Conservation (phyloP, 2,888 invertebrate species). For the Xylota sylvarum region DNA sequence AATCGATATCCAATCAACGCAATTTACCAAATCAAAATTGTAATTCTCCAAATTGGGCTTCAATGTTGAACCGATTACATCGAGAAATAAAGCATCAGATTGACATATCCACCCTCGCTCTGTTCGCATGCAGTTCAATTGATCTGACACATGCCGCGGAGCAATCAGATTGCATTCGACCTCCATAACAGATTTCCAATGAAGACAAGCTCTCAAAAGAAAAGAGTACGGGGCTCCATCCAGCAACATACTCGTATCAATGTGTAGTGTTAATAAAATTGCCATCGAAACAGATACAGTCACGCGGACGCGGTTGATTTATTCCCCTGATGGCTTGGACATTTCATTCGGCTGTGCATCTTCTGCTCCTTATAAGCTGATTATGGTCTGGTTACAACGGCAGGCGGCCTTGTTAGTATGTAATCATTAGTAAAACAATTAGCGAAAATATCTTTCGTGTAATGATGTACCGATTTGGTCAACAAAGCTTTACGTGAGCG, state of each 20-base stretch:
- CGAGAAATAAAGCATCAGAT: neutral
- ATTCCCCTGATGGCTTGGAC: neutral
- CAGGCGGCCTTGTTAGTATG: slow-evolving; percentile 15
- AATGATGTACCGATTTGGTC: slow-evolving; percentile 5
- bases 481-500: too few relatives aligned
- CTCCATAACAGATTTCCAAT: slow-evolving; percentile 14
- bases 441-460: slow-evolving; percentile 10
- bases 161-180: slow-evolving; percentile 18
- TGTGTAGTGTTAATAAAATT: slow-evolving; percentile 13
- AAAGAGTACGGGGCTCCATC: neutral
- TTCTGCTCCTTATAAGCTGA: neutral
- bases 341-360: slow-evolving; percentile 13
- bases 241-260: slow-evolving; percentile 13
- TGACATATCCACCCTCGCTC: slow-evolving; percentile 6
- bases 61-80: slow-evolving; percentile 14
- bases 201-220: slow-evolving; percentile 1
- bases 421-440: slow-evolving; percentile 38
- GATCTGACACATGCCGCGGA: slow-evolving; percentile 22
- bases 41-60: slow-evolving; percentile 11
- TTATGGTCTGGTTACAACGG: slow-evolving; percentile 19
- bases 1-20: slow-evolving; percentile 16
- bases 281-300: neutral
- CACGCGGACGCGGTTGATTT: slow-evolving; percentile 23
- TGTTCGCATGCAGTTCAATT: slow-evolving; percentile 7
- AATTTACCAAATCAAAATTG: too few relatives aligned